These are phyloP conservation scores for Drosophila gunungcola DNA, from an alignment of 1,140 invertebrate genomes.

Conservation along the genomic window DNA sequence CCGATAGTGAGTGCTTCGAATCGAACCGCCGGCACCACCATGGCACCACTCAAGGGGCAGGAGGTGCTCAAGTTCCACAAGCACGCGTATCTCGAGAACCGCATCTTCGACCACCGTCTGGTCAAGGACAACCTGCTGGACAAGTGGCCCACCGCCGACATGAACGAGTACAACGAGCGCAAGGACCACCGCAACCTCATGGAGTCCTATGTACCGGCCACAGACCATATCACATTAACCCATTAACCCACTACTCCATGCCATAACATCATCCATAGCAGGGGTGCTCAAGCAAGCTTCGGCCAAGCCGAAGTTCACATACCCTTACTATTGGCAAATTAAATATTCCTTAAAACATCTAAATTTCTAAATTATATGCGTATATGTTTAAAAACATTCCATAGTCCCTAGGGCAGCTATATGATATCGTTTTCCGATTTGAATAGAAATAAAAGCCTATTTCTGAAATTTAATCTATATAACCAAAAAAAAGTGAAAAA, in stretches of 20 bases:
- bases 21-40: constrained; percentile 29
- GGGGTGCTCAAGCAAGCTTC: too few relatives aligned
- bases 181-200: constrained; percentile 84
- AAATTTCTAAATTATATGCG: too few relatives aligned
- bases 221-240: constrained; percentile 23
- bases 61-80: constrained; percentile 73
- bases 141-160: constrained; percentile 74
- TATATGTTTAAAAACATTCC: too few relatives aligned
- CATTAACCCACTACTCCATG: constrained; percentile 2
- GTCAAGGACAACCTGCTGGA: constrained; percentile 83
- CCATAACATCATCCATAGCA: background rate
- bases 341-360: too few relatives aligned
- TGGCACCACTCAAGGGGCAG: constrained; percentile 72
- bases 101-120: constrained; percentile 80
- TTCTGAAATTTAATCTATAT: too few relatives aligned
- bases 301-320: too few relatives aligned
- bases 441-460: too few relatives aligned
- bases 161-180: constrained; percentile 77
- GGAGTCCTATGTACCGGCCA: constrained; percentile 82
- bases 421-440: too few relatives aligned
- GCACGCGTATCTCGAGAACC: constrained; percentile 82
- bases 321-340: too few relatives aligned
- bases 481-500: too few relatives aligned
- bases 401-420: too few relatives aligned
- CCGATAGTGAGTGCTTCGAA: constrained; percentile 77